Base-by-base conservation (phyloP, 2,888 invertebrate genomes). In the Ophraella communa region DNA sequence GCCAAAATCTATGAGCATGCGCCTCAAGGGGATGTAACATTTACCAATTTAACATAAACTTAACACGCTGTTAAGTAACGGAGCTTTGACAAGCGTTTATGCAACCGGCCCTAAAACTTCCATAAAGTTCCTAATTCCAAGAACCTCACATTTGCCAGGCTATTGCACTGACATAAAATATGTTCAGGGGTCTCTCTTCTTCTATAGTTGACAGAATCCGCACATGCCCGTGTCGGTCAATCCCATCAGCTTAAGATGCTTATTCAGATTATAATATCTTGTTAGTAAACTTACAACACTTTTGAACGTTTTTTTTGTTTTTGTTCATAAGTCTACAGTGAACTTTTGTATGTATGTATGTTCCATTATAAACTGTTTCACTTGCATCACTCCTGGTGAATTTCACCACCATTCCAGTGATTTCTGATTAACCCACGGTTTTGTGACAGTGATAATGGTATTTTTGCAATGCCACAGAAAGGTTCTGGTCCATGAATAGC, bases 171-270 rank as follows among this genome's bases (percentile, higher is more conserved):
- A 20, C 45, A 10, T 10, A 27, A 10, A 8, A 27, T 27, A 3
- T 27, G 27, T 27, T 1, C 27, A 8, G 27, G 2, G 27, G 27
- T 27, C 10, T 20, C 18, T 20, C 45, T 4, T 45, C 45, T 52
- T 52, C 27, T 30, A n/a, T n/a, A n/a, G n/a, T n/a, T 55, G 42
- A 20, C 42, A 42, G 3, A 55, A 55, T 14, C 55, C 20, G 14
- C 55, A 39, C 4, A 42, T 11, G n/a, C 23, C 4, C 21, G 11
- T 17, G 1, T 55, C 55, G 21, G 21, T 5, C 23, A 56, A 7
- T 3, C 56, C 45, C 1, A 24, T 56, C 1, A 14, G 44, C 5
- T 33, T 44, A 44, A 56, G 14, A 3, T 56, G 44, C 27, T 45
- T 23, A 23, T 21, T 39, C 8, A 55, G 42, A 10, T 42, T 39